A percentile compares a stretch with the other conserved stretches of the same genome.
phyloP scores from a whole-genome alignment of 2,888 invertebrate genomes.

The Ischnus inquisitorius region DNA sequence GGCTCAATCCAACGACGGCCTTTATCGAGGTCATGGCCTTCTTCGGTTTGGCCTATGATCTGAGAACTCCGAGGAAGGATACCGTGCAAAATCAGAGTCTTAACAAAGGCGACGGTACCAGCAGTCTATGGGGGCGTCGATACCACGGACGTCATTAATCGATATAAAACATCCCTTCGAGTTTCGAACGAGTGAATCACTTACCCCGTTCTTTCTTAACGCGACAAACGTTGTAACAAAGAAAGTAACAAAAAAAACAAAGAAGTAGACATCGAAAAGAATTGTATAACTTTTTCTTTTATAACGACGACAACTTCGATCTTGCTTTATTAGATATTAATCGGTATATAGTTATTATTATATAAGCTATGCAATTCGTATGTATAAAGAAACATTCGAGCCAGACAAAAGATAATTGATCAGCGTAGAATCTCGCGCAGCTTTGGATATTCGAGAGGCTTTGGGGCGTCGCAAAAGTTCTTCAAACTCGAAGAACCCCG shows the following conservation, averaged over 20 bases:
- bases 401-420: not conserved
- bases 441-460: not conserved
- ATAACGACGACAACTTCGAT: not conserved
- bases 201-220: not conserved
- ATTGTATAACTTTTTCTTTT: not conserved
- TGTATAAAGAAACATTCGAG: not conserved
- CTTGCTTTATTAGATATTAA: not conserved
- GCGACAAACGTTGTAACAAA: not conserved
- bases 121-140: constrained; percentile 77
- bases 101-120: constrained; percentile 81
- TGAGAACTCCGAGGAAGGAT: constrained; percentile 78
- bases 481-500: not conserved
- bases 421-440: not conserved
- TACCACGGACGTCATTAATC: constrained; percentile 71
- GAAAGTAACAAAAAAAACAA: not conserved
- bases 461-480: not conserved
- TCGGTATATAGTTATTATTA: not conserved
- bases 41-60: constrained; percentile 81
- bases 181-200: not conserved
- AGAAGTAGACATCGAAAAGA: not conserved
- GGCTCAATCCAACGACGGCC: constrained; percentile 79
- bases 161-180: not conserved
- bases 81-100: constrained; percentile 74
- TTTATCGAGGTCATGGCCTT: constrained; percentile 81
- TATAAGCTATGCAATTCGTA: not conserved